Conservation (phyloP, 2,797 vertebrate genomes). For the Selene dorsalis region DNA sequence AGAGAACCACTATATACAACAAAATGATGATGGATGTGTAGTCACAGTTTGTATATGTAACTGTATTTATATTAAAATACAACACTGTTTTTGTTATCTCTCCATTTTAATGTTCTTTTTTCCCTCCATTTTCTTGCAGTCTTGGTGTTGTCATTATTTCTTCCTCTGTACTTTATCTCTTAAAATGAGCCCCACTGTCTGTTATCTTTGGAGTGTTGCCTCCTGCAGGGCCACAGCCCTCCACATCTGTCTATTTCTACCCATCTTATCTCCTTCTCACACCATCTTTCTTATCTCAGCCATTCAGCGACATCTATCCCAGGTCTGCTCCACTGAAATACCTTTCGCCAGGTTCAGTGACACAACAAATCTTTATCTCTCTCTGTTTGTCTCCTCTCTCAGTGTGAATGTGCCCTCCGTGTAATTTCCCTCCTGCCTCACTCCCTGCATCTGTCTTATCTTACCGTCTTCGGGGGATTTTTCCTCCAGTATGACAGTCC, state of each 20-base stretch:
- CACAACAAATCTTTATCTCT: conserved; percentile 24
- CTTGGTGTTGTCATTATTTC: background rate
- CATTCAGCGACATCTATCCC: conserved; percentile 10
- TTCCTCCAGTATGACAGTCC: conserved; percentile 64
- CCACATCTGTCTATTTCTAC: background rate
- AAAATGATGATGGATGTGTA: background rate
- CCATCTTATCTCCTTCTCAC: conserved; percentile 14
- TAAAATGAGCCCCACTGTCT: background rate
- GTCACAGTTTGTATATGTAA: background rate
- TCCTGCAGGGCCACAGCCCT: background rate
- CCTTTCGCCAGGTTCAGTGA: background rate
- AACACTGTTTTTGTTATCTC: background rate
- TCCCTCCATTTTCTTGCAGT: background rate
- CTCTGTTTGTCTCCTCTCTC: conserved; percentile 22
- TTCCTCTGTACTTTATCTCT: conserved; percentile 10
- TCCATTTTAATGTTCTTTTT: background rate
- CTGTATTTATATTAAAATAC: background rate
- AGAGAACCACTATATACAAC: background rate
- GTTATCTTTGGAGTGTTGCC: conserved; percentile 17
- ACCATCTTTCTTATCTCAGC: conserved; percentile 33
- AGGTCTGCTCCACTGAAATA: conserved; percentile 19
- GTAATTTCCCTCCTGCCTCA: background rate
- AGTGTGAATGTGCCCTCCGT: background rate
- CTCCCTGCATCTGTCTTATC: conserved; percentile 13
- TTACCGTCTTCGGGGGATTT: conserved; percentile 54